These are phyloP conservation scores for Macrotus californicus DNA, from an alignment of 2,113 vertebrate species.

Conservation along the genomic window DNA sequence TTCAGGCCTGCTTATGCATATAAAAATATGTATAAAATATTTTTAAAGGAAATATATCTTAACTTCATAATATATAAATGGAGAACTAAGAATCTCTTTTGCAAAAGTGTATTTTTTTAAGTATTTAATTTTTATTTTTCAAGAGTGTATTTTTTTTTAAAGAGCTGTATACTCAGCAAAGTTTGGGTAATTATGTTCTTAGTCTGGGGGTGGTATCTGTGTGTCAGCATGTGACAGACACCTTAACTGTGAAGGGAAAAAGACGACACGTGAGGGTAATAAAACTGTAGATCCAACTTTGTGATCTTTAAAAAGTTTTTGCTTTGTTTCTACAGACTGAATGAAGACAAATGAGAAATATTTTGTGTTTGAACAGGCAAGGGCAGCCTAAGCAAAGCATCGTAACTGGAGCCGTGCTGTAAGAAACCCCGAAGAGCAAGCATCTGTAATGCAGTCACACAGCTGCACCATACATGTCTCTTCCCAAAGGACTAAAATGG, in stretches of 20 bases:
- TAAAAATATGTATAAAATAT: background rate
- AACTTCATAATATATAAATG: background rate
- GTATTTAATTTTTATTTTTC: too few relatives aligned
- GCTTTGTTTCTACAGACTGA: background rate
- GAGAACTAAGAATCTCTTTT: background rate
- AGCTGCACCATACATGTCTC: background rate
- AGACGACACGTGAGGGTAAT: background rate
- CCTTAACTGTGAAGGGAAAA: slow-evolving; percentile 7
- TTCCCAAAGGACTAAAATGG: background rate
- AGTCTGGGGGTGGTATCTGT: background rate
- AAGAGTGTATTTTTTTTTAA: background rate
- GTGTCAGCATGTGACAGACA: background rate
- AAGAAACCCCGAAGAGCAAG: background rate
- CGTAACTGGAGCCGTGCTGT: background rate
- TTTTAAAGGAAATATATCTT: slow-evolving; percentile 35
- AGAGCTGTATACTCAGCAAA: background rate
- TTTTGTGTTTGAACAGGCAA: background rate
- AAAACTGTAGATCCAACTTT: background rate
- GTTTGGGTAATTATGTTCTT: background rate
- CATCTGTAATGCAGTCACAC: background rate
- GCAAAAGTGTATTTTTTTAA: background rate
- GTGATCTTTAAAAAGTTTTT: background rate
- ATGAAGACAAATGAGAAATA: background rate
- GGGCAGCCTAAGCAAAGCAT: background rate
- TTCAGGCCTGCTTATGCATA: slow-evolving; percentile 24